Conservation (phyloP, 2,113 vertebrate genomes). For the Corythornis cristatus region DNA sequence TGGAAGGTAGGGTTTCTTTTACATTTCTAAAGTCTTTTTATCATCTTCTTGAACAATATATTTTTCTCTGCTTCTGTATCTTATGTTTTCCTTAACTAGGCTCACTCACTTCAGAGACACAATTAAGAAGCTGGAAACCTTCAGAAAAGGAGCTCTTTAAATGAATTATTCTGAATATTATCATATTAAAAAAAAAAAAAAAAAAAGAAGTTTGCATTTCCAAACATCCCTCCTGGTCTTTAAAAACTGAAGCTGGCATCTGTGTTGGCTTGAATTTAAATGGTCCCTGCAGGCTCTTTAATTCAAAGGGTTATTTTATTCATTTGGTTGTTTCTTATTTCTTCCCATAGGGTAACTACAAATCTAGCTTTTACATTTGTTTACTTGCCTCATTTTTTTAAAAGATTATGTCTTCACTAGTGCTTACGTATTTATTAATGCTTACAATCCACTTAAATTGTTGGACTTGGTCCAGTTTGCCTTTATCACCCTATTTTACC, state of each 20-base stretch:
- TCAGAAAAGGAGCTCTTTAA: background rate
- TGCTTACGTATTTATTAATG: constrained; percentile 28
- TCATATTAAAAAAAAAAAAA: background rate
- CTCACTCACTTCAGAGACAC: background rate
- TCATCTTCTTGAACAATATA: background rate
- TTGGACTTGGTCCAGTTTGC: background rate
- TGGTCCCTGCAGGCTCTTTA: constrained; percentile 58
- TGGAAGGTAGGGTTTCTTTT: background rate
- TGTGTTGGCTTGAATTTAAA: constrained; percentile 61
- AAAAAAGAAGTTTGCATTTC: background rate
- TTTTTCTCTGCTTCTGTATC: background rate
- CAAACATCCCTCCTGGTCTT: constrained; percentile 33
- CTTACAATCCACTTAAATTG: constrained; percentile 26
- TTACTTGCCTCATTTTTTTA: constrained; percentile 54
- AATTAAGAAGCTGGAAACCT: background rate
- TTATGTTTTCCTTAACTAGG: background rate
- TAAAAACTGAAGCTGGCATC: constrained; percentile 54
- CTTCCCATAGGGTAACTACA: constrained; percentile 34
- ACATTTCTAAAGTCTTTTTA: background rate
- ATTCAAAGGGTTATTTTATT: constrained; percentile 57
- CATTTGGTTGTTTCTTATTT: constrained; percentile 52
- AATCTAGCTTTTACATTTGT: constrained; percentile 48
- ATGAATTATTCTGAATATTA: constrained; percentile 21
- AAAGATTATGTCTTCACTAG: constrained; percentile 46
- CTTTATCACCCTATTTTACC: constrained; percentile 38